Evolutionary conservation across 1,140 invertebrate species (phyloP), one percentile per base, ranked within the genome.

Genomic region (Epicauta chinensis): DNA sequence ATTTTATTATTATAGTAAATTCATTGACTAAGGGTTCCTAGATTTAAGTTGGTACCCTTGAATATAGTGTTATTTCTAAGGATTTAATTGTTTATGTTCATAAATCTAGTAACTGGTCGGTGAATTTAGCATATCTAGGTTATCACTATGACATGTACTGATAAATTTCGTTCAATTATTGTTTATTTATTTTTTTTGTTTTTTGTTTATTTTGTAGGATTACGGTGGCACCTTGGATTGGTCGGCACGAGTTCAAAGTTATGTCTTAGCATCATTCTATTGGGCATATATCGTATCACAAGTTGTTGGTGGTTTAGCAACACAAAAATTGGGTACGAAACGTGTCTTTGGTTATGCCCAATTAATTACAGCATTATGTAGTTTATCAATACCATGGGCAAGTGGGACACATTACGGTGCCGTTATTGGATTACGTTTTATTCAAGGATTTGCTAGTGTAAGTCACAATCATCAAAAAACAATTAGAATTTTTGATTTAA

Each of bases 281-380:
- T 84, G 82, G 82, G 83, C 81, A 52, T 85, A 86, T 57, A 82
- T 86, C 37, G 63, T 85, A 11, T 82, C 81, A 0, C 83, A 86
- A 71, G 75, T 85, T 2, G 78, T 80, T 7, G 85, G 85, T 11
- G 85, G 85, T 30, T 72, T 83, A 49, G 76, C 88, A n/a, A 86
- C 86, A 1, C 84, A 88, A 69, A 74, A 79, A 58, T 83, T 87
- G 64, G 87, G 88, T n/a, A 86, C 86, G 3, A 88, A 88, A 66
- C 71, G 77, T 2, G 83, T 89, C 32, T 88, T 91, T 56, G 86
- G 87, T 34, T 82, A 79, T 52, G 83, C 83, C 1, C 83, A 86
- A 62, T 61, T 83, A 11, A 70, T 75, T 16, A 86, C 83, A 15
- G 83, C 82, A n/a, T 59, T 82, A 23, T 82, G 82, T 60, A 85